Percentiles rank a stretch among this genome's conserved stretches.
Evolutionary conservation across 1,140 invertebrate genomes (phyloP).

Genomic region (Olivierus martensii): DNA sequence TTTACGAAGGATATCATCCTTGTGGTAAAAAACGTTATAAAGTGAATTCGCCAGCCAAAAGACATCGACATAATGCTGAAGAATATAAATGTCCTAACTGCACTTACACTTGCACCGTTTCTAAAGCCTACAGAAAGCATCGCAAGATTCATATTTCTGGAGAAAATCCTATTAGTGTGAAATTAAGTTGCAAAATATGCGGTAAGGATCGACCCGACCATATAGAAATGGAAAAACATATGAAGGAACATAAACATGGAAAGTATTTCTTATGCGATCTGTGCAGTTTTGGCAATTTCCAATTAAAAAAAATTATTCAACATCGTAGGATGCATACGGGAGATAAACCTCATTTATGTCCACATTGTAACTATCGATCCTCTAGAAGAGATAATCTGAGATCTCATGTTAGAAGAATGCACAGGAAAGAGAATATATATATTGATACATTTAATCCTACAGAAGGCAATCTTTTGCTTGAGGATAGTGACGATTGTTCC

Average conservation of each 20-base stretch:
- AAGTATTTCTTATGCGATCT: conserved; percentile 42
- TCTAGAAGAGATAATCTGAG: conserved; percentile 39
- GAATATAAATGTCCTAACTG: conserved; percentile 40
- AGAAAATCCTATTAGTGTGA: no score
- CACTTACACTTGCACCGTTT: conserved; percentile 41
- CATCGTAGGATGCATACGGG: conserved; percentile 40
- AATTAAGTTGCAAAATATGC: background rate
- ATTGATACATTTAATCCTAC: conserved; percentile 21
- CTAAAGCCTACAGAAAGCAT: conserved; percentile 40
- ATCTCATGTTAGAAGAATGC: conserved; percentile 39
- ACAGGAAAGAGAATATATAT: conserved; percentile 35
- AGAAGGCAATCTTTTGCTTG: no score
- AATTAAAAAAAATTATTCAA: conserved; percentile 35
- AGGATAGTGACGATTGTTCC: no score
- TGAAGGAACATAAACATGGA: conserved; percentile 33
- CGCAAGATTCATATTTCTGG: conserved; percentile 26
- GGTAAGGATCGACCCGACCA: background rate
- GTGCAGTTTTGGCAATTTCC: conserved; percentile 39
- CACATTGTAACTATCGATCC: conserved; percentile 39
- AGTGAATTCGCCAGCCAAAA: conserved; percentile 19
- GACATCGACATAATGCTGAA: conserved; percentile 29
- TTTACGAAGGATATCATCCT: conserved; percentile 23
- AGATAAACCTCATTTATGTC: conserved; percentile 40
- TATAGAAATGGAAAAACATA: background rate
- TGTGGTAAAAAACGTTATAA: conserved; percentile 26